Conservation (phyloP, 2,888 invertebrate genomes). For the Pharmacophagus antenor region DNA sequence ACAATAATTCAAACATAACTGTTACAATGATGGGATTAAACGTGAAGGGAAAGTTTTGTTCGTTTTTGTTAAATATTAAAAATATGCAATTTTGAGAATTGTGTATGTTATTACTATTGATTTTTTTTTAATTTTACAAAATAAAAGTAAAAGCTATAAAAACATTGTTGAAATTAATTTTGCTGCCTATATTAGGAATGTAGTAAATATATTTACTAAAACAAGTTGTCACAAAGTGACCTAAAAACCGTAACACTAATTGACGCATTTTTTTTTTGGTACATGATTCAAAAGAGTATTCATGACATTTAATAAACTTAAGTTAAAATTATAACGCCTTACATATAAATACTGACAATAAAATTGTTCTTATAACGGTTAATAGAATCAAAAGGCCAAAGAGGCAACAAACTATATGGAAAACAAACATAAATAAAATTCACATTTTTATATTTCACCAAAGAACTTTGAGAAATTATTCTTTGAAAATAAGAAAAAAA, state of each 20-base stretch:
- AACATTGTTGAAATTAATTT: neutral
- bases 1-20: conserved; percentile 42
- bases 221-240: neutral
- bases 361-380: neutral
- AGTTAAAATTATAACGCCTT: neutral
- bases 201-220: neutral
- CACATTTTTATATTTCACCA: too few species aligned
- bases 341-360: neutral
- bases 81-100: neutral
- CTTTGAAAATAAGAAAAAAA: neutral
- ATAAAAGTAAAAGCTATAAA: neutral
- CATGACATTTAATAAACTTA: neutral
- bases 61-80: neutral
- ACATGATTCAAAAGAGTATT: neutral
- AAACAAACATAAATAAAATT: neutral
- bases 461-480: neutral
- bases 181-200: neutral
- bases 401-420: neutral
- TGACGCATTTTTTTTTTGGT: neutral
- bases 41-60: neutral
- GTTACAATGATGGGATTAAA: neutral
- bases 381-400: conserved; percentile 1
- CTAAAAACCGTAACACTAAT: neutral
- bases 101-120: neutral
- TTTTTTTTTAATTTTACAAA: neutral